A percentile compares a stretch with the other conserved stretches of the same genome.
Evolutionary conservation across 1,140 invertebrate species (phyloP).

Genomic region (Drosophila repletoides): DNA sequence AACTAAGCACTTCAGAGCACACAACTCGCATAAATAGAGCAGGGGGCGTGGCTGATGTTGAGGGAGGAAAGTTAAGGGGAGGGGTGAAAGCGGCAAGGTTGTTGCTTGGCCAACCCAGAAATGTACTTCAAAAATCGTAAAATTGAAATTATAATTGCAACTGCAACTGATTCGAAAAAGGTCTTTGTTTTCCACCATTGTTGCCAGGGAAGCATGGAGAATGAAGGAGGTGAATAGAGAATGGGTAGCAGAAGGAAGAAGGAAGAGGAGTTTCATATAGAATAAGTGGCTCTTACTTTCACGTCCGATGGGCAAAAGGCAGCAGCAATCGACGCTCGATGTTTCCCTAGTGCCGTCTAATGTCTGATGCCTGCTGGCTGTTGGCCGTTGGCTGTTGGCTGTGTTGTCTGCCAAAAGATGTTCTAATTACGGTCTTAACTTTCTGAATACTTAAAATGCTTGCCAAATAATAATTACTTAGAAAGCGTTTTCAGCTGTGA

Average conservation of each 20-base stretch:
- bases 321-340: conserved; percentile 22
- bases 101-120: conserved; percentile 25
- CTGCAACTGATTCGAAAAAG: conserved; percentile 67
- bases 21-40: conserved; percentile 60
- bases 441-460: conserved; percentile 70
- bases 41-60: not conserved
- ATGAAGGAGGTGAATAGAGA: not conserved
- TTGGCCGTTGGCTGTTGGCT: not conserved
- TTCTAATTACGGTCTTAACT: conserved; percentile 70
- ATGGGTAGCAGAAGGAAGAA: not conserved
- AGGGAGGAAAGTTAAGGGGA: not conserved
- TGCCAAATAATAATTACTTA: conserved; percentile 74
- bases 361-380: conserved; percentile 9
- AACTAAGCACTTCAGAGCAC: conserved; percentile 72
- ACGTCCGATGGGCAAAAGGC: conserved; percentile 6
- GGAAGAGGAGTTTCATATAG: not conserved
- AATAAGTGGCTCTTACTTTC: conserved; percentile 22
- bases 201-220: not conserved
- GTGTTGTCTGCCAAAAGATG: conserved; percentile 43
- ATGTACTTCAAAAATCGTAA: conserved; percentile 72
- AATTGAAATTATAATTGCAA: conserved; percentile 77
- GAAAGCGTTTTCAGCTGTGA: conserved; percentile 50
- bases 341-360: not conserved
- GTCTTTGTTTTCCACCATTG: conserved; percentile 21
- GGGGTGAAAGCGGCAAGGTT: conserved; percentile 14